Evolutionary conservation across 1,140 invertebrate genomes (phyloP).

Genomic region (Sycophila sp.): DNA sequence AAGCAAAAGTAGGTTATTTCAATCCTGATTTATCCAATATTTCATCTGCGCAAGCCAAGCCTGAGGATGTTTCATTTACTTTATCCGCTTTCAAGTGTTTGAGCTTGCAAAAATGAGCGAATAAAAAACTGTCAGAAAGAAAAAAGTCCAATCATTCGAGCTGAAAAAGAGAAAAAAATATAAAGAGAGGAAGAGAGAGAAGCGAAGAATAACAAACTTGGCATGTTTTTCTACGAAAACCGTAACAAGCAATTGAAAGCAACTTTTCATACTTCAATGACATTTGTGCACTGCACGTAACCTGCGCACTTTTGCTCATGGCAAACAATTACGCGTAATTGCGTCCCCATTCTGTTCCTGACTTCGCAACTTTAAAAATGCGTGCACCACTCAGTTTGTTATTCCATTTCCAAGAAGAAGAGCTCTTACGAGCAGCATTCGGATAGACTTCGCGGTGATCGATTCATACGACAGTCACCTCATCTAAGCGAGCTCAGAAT

Average conservation of each 20-base stretch:
- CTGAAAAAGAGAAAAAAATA: neutral
- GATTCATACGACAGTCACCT: no score
- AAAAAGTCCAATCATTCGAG: neutral
- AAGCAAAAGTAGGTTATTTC: no score
- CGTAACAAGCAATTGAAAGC: constrained; percentile 9
- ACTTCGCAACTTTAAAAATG: neutral
- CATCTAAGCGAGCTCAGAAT: no score
- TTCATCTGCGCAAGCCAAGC: no score
- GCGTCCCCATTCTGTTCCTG: constrained; percentile 8
- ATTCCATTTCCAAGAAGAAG: no score
- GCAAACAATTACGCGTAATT: constrained; percentile 36
- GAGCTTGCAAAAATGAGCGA: no score
- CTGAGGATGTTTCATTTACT: no score
- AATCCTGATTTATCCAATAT: no score
- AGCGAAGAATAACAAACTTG: neutral
- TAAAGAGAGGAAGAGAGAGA: neutral
- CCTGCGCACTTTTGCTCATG: neutral
- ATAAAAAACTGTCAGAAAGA: no score
- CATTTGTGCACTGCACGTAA: neutral
- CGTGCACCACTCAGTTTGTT: neutral
- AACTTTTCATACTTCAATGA: constrained; percentile 34
- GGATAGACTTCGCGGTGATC: no score
- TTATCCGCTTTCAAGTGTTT: no score
- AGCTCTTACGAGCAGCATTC: no score
- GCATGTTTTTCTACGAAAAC: neutral